Evolutionary conservation across 2,888 invertebrate genomes (phyloP), one percentile per base, ranked within the genome.

Genomic region (Chydorus sphaericus): DNA sequence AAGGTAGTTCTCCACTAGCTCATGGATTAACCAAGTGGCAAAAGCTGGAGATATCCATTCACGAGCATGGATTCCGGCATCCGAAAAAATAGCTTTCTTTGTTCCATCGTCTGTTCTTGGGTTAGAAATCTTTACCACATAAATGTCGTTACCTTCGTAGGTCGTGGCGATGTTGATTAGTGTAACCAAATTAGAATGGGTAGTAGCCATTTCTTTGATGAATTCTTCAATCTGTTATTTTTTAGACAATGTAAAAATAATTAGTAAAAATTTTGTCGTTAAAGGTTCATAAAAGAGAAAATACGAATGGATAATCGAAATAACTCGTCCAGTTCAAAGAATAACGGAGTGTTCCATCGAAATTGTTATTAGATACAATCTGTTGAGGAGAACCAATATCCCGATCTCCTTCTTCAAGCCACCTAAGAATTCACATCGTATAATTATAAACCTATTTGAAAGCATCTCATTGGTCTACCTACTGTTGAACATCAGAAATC

Each of bases 21-120:
- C 59, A n/a, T 60, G 56, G 31, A 58, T 58, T n/a, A 66, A 63
- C 54, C 64, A 85, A 18, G 82, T 80, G 37, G 82, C 79, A 1
- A 82, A 80, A 0, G 87, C 85, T 0, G 85, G 82, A 2, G 83
- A 77, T 62, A 87, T 83, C 87, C 87, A 87, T 69, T 87, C 87
- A 33, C 71, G 53, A 26, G 58, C 57, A 28, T 61, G 60, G 38
- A 61, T 61, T 31, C 60, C 60, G 20, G 61, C 71, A 59, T 74
- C 73, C 28, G 73, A 68, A 66, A 71, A 71, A 30, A 73, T 66
- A 4, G 65, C 67, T 4, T 65, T 64, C 57, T 69, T 69, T 11
- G 59, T n/a, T n/a, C n/a, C n/a, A n/a, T n/a, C n/a, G n/a, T n/a
- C 56, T 8, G 59, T 56, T 33, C 60, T 58, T 67, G 11, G 77